phyloP scores from a whole-genome alignment of 2,113 vertebrate genomes.

The Rynchops niger region DNA sequence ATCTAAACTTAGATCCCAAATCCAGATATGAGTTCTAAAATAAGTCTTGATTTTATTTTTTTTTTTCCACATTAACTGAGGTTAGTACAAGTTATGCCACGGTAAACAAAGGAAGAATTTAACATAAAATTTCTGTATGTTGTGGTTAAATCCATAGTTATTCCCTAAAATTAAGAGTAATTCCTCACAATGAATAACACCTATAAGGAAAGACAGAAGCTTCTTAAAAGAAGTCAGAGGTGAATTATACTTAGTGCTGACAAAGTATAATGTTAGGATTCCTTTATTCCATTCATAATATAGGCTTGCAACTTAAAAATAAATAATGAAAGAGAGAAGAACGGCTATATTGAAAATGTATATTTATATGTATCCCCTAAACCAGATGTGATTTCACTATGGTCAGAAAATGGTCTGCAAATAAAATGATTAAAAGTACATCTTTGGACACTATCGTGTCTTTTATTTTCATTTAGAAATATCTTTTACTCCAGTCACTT shows the following conservation, averaged over 20 bases:
- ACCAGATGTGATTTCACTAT: background rate
- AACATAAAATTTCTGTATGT: background rate
- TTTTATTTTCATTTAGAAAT: background rate
- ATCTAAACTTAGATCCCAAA: background rate
- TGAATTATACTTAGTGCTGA: background rate
- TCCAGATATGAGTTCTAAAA: background rate
- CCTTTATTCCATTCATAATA: background rate
- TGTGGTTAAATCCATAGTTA: background rate
- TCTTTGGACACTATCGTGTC: background rate
- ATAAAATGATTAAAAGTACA: background rate
- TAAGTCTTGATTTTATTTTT: background rate
- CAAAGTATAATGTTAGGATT: background rate
- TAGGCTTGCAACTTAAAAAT: background rate
- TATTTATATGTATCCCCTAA: background rate
- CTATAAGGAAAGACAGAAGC: background rate
- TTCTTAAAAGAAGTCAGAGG: background rate
- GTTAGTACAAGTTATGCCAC: background rate
- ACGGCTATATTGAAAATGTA: background rate
- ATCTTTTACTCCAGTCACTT: background rate
- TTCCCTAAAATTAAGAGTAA: background rate
- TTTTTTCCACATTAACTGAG: background rate
- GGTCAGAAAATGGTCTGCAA: background rate
- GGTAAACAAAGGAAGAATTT: constrained; percentile 4
- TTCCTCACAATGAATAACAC: background rate
- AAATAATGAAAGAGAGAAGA: background rate